A percentile compares a stretch with the other conserved stretches of the same genome.
These are phyloP conservation scores for Dicyrtoma fusca DNA, from an alignment of 2,888 invertebrate species.

Conservation along the genomic window DNA sequence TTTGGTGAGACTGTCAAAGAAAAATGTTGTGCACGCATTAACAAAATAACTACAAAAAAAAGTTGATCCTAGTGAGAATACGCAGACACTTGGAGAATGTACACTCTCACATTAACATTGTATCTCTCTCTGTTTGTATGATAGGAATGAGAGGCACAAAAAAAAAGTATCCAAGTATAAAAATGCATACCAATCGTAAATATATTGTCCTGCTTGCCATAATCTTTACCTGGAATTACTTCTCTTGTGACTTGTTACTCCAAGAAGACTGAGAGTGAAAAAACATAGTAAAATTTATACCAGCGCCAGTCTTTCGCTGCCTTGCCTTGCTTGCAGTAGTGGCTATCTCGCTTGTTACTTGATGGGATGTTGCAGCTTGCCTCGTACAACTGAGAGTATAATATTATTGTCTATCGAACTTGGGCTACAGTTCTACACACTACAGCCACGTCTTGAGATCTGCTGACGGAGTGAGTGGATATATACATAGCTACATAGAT, in stretches of 20 bases:
- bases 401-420: too few species aligned
- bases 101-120: not conserved
- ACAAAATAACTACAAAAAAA: too few species aligned
- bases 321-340: not conserved
- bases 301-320: conserved; percentile 12
- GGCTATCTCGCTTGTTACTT: too few species aligned
- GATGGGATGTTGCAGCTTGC: too few species aligned
- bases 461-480: not conserved
- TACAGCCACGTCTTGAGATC: too few species aligned
- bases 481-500: too few species aligned
- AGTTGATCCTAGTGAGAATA: too few species aligned
- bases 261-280: not conserved
- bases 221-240: conserved; percentile 25
- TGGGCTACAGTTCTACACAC: too few species aligned
- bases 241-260: conserved; percentile 6
- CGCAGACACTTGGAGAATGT: too few species aligned
- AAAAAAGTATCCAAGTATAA: conserved; percentile 13
- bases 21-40: not conserved
- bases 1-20: not conserved
- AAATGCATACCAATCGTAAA: conserved; percentile 28
- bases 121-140: not conserved
- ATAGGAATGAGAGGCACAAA: conserved; percentile 3
- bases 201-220: conserved; percentile 26
- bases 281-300: not conserved
- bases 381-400: too few species aligned